Evolutionary conservation across 2,888 invertebrate genomes (phyloP).

Genomic region (Mesoligia furuncula): DNA sequence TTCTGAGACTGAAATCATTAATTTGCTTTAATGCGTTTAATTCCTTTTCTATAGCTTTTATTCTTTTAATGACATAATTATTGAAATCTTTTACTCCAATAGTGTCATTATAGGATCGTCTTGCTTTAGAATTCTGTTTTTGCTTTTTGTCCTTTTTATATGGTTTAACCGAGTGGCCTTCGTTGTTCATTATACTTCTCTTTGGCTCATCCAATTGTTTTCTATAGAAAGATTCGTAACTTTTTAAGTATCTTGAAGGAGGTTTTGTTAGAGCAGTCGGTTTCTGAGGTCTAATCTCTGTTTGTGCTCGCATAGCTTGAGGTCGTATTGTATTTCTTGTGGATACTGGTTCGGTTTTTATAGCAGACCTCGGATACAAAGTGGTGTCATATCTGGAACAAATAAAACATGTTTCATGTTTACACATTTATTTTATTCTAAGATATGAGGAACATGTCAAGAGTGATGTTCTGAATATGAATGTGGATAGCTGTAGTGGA

Average conservation of each 20-base stretch:
- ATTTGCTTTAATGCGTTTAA: slow-evolving; percentile 3
- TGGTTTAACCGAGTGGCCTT: neutral
- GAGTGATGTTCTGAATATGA: neutral
- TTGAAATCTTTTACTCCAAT: neutral
- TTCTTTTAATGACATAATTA: neutral
- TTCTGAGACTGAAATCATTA: neutral
- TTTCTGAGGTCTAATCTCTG: neutral
- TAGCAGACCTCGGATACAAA: neutral
- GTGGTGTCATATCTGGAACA: slow-evolving; percentile 2
- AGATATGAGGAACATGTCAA: neutral
- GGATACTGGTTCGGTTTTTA: neutral
- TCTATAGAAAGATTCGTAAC: neutral
- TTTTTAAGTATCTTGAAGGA: neutral
- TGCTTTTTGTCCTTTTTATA: neutral
- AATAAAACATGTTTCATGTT: neutral
- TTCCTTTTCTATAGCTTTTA: slow-evolving; percentile 14
- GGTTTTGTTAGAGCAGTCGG: neutral
- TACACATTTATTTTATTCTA: neutral
- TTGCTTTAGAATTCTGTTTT: too few species aligned
- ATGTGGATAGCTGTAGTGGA: neutral
- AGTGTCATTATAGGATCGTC: neutral
- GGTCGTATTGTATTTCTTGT: neutral
- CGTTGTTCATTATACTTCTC: neutral
- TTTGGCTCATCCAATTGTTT: neutral
- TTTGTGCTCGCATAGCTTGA: neutral